Conservation (phyloP, 2,797 vertebrate species). For the Phalloptychus januarius region DNA sequence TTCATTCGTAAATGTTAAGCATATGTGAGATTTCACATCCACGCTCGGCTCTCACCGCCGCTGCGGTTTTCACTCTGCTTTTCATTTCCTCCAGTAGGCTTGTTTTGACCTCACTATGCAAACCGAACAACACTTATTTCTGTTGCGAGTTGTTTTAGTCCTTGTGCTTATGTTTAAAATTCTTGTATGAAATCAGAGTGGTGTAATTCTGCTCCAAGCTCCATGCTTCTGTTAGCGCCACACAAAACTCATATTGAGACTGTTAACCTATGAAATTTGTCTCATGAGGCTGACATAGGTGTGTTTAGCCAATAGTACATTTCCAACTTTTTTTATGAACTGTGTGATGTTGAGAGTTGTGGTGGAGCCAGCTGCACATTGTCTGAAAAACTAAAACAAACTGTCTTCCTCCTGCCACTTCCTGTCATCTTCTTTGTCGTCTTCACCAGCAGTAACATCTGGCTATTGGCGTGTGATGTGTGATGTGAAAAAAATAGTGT, state of each 20-base stretch:
- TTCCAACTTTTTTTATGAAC: neutral
- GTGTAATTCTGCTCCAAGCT: neutral
- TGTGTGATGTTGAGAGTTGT: no score
- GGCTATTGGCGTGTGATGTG: no score
- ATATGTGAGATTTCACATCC: slow-evolving; percentile 72
- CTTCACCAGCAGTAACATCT: no score
- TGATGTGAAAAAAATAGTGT: neutral
- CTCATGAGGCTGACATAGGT: neutral
- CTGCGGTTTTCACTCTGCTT: slow-evolving; percentile 14
- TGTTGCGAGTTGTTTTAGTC: neutral
- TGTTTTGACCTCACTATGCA: slow-evolving; percentile 8
- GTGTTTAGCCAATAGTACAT: neutral
- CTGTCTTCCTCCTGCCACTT: no score
- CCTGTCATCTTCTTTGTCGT: no score
- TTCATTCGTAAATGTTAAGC: slow-evolving; percentile 49
- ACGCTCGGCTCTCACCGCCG: slow-evolving; percentile 53
- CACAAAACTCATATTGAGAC: neutral
- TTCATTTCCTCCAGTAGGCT: slow-evolving; percentile 16
- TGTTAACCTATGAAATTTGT: neutral
- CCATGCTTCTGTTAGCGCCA: neutral
- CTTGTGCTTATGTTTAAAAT: neutral
- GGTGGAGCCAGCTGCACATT: no score
- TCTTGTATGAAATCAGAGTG: neutral
- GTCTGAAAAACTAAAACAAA: no score
- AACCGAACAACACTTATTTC: neutral